Evolutionary conservation across 2,888 invertebrate genomes (phyloP), one percentile per base, ranked within the genome.

Genomic region (Formica aserva): DNA sequence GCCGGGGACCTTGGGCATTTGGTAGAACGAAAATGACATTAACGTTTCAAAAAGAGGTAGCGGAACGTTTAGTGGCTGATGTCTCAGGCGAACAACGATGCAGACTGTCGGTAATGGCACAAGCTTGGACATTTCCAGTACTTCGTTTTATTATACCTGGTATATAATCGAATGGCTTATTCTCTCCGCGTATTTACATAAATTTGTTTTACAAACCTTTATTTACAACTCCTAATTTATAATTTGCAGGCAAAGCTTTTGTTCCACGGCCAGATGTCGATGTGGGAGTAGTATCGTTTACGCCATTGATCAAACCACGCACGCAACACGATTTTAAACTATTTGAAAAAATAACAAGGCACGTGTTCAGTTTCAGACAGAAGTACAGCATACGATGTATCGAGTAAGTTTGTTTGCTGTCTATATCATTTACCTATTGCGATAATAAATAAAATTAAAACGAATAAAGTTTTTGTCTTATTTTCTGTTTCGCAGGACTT

Each of bases 1-100:
- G 96, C 91, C 96, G 95, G 67, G 97, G 97, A 6, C 97, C 98
- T 0, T 99, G 98, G 97, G 94, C 95, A 0, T 97, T 97, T 93
- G 99, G 98, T 0, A 96, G 99, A 66, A 96, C 98, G 0, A 96
- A 97, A 81, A 97, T 99, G 97, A 98, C 98, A 0, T 95, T 99
- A 71, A 99, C 99, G 13, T 99, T 99, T 95, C 99, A 99, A 95
- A 97, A 98, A 92, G 99, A 99, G 96, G 99, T 99, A 0, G 99
- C 98, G 0, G 97, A 99, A 94, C 96, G 99, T 89, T 97, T 99
- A 95, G 97, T 97, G 8, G 98, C 99, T 1, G 96, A 96, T 0
- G 95, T 97, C 13, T 95, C 96, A 29, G 95, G 96, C 71, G 94
- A 95, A 0, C 97, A 98, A 92, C 96, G 99, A 89, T 98, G 98